Percentiles rank a stretch among this genome's conserved stretches.
These are phyloP conservation scores for Petromus typicus DNA, from an alignment of 2,113 vertebrate genomes.

Conservation along the genomic window DNA sequence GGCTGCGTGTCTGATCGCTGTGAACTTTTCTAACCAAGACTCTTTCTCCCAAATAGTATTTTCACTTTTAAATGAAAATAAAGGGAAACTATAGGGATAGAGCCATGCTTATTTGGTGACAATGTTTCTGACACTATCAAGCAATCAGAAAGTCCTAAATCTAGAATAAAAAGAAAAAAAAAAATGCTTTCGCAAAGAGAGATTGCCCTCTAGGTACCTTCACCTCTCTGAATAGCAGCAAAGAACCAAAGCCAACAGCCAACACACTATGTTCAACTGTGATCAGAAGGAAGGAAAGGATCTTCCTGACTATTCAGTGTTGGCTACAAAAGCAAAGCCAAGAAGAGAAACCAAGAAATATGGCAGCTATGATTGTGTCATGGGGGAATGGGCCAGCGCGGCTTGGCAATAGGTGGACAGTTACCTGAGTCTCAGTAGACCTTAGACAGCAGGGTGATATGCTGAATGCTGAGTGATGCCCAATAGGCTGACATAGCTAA, in stretches of 20 bases:
- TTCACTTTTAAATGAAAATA: constrained; percentile 57
- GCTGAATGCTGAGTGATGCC: constrained; percentile 14
- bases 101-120: constrained; percentile 24
- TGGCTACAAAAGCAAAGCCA: constrained; percentile 39
- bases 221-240: constrained; percentile 8
- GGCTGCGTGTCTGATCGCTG: not conserved
- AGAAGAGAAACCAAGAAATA: constrained; percentile 47
- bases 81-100: not conserved
- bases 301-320: not conserved
- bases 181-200: constrained; percentile 11
- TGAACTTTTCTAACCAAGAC: constrained; percentile 60
- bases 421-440: not conserved
- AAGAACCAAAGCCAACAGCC: constrained; percentile 49
- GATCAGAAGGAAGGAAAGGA: constrained; percentile 42
- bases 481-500: not conserved
- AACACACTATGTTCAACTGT: not conserved
- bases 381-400: not conserved
- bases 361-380: not conserved
- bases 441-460: not conserved
- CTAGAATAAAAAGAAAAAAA: constrained; percentile 27
- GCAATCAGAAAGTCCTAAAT: constrained; percentile 53
- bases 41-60: constrained; percentile 23
- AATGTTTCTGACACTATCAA: constrained; percentile 20
- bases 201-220: not conserved
- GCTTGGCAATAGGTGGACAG: not conserved